Evolutionary conservation across 2,113 vertebrate genomes (phyloP), one percentile per base, ranked within the genome.

Genomic region (Catagonus wagneri): DNA sequence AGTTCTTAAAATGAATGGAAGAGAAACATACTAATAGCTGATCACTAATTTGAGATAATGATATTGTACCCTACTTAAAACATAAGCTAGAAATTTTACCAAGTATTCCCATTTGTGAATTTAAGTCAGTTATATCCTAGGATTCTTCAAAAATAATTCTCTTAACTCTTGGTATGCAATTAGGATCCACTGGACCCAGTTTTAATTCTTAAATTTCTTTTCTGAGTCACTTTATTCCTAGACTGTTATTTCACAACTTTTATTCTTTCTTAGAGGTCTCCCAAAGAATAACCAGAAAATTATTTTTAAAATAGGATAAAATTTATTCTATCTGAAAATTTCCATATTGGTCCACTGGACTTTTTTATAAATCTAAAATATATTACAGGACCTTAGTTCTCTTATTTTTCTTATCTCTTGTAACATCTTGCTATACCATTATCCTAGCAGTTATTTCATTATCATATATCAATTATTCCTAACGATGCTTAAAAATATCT

Each of bases 301-400:
- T 10, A 89, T 52, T 89, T 91, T 63, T 7, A 44, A 68, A 89
- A 80, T 8, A 63, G 13, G 36, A 66, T 79, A 94, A 80, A 79
- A 84, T 52, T 75, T 29, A 71, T 50, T 89, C 71, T 75, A 85
- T 75, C 66, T 92, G 89, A 32, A 92, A 94, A 92, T 94, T 79
- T 89, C n/a, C 25, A 0, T 89, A 69, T 12, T 0, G 2, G 16
- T 63, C 20, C 72, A 90, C 22, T 86, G 60, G 63, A 80, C n/a
- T 90, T 66, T 75, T 90, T n/a, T 68, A 14, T 88, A 92, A 93
- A 80, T 85, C 72, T 95, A 68, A 96, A 89, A 34, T 80, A 75
- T 3, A 61, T 89, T 87, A 65, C 39, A 11, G 36, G 15, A 25
- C 75, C 58, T 71, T 58, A 58, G 29, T 87, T 7, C 58, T 85